Conservation (phyloP, 2,113 vertebrate species). For the Sphyrna mokarran region DNA sequence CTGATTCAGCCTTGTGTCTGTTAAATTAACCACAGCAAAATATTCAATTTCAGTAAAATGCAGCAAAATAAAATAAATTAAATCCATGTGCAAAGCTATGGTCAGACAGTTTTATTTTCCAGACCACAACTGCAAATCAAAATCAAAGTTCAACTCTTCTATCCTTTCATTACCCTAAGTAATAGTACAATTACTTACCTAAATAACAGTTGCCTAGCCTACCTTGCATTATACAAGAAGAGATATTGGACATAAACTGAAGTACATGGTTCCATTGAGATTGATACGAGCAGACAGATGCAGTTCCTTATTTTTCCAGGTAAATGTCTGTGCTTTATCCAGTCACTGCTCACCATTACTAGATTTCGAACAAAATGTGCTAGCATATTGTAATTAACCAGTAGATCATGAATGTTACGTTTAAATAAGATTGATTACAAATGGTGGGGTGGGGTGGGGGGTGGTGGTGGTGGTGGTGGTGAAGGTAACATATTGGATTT, state of each 20-base stretch:
- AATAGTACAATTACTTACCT: neutral
- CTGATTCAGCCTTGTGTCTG: constrained; percentile 57
- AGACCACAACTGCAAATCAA: neutral
- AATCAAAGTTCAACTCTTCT: neutral
- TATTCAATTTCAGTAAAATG: neutral
- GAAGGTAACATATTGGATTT: no score
- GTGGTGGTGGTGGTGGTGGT: no score
- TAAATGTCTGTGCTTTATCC: neutral
- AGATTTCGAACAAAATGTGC: neutral
- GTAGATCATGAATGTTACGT: neutral
- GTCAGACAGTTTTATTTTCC: neutral
- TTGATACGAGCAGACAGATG: neutral
- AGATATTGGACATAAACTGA: neutral
- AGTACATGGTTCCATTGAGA: neutral
- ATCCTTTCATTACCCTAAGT: neutral
- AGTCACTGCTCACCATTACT: neutral
- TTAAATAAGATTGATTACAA: neutral
- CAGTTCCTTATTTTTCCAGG: neutral
- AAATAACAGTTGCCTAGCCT: neutral
- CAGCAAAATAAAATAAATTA: constrained; percentile 21
- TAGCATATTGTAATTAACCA: neutral
- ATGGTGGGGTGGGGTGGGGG: no score
- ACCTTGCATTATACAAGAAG: neutral
- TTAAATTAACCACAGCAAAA: neutral
- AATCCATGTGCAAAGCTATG: neutral